Base-by-base conservation (phyloP, 1,140 invertebrate genomes). In the Andricus grossulariae region DNA sequence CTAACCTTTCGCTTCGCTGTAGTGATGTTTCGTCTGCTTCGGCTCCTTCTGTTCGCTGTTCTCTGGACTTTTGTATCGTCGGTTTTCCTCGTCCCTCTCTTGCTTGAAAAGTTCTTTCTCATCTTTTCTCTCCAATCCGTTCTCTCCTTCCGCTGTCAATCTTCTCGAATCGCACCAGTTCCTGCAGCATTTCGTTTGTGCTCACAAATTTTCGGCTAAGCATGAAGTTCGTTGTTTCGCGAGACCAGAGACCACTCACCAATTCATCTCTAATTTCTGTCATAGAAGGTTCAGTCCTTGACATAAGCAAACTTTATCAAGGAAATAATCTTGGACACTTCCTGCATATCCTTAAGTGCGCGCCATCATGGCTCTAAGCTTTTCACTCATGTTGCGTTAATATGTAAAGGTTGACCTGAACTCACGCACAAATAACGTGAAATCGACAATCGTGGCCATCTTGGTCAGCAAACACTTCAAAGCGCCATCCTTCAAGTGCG, bases 391-490 rank as follows among this genome's bases (percentile, higher is more conserved):
- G 10, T 52, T 66, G 15, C 50, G 21, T 19, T 16, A 16, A 16
- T 15, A 21, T 1, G 73, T 82, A 49, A 78, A 81, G n/a, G 74
- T 76, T 10, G 39, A 60, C 15, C 55, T n/a, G 21, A 81, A 81
- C 1, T 1, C 50, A 2, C 39, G 12, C 18, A 12, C 7, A 16
- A 81, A 75, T 16, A 11, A 4, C 52, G 12, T n/a, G 10, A 75
- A 75, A 13, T n/a, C 55, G 0, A 2, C n/a, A 1, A 80, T 52
- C 7, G n/a, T 32, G 11, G 32, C 54, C 50, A 32, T 49, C 8
- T 75, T 76, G 50, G 74, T 50, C 45, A 79, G 19, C 12, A 76
- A 45, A 77, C 80, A 81, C n/a, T 79, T 81, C 21, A 70, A 51
- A 16, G 76, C 76, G 8, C 66, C 76, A 3, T 72, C 72, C 13